A percentile compares a stretch with the other conserved stretches of the same genome.
phyloP scores from a whole-genome alignment of 2,888 invertebrate species.

The Mesochorus sp. region DNA sequence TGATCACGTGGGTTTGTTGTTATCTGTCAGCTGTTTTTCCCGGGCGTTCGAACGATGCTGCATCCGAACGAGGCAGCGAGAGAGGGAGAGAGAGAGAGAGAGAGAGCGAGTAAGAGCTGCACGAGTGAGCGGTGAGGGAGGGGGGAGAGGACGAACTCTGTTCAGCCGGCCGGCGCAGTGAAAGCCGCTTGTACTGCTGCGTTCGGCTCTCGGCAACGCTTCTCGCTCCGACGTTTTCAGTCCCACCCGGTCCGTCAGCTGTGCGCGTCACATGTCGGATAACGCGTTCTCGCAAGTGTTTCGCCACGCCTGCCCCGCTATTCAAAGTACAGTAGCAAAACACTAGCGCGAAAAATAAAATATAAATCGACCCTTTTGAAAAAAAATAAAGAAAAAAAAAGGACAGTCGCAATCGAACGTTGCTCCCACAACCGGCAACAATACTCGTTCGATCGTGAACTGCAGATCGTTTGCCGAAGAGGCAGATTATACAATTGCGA shows the following conservation, averaged over 20 bases:
- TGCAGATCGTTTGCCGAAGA: too few relatives aligned
- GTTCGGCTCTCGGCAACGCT: slow-evolving; percentile 60
- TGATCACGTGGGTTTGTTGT: slow-evolving; percentile 88
- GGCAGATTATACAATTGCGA: too few relatives aligned
- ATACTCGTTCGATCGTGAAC: too few relatives aligned
- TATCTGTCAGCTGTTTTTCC: slow-evolving; percentile 86
- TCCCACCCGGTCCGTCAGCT: slow-evolving; percentile 79
- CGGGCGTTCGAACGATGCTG: slow-evolving; percentile 69
- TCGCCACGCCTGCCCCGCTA: slow-evolving; percentile 78
- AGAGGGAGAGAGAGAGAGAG: slow-evolving; percentile 68
- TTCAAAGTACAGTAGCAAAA: slow-evolving; percentile 76
- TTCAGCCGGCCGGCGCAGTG: slow-evolving; percentile 79
- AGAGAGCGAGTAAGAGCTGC: neutral
- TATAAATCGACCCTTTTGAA: too few relatives aligned
- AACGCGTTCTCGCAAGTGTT: slow-evolving; percentile 69
- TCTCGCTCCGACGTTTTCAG: slow-evolving; percentile 66
- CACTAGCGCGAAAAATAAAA: neutral
- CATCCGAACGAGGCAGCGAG: neutral
- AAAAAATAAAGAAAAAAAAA: neutral
- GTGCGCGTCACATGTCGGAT: slow-evolving; percentile 77
- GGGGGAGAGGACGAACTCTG: slow-evolving; percentile 67
- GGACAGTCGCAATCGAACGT: too few relatives aligned
- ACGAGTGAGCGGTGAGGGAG: slow-evolving; percentile 68
- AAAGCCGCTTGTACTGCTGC: slow-evolving; percentile 75
- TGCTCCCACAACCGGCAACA: too few relatives aligned